Percentiles rank a stretch among this genome's conserved stretches.
Conservation (phyloP, 2,797 vertebrate genomes). For the Cryptoprocta ferox region DNA sequence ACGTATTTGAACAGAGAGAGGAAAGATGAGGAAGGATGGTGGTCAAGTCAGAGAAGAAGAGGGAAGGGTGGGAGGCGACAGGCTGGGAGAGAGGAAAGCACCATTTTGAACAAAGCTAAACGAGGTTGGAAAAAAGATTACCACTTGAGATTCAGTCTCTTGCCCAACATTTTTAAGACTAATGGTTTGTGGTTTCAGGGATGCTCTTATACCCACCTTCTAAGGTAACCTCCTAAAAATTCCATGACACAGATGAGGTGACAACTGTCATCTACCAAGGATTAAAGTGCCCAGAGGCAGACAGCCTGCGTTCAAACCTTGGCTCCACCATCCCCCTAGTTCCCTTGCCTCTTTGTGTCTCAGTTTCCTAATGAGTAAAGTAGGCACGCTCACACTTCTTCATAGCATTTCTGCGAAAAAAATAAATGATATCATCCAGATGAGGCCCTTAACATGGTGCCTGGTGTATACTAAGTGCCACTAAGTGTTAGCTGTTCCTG, state of each 20-base stretch:
- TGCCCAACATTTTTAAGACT: background rate
- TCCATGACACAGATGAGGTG: background rate
- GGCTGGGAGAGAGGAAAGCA: background rate
- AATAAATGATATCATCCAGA: background rate
- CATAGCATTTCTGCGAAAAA: background rate
- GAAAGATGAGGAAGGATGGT: rapidly evolving
- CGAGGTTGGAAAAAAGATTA: background rate
- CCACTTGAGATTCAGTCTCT: background rate
- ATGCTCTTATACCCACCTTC: background rate
- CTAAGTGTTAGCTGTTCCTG: background rate
- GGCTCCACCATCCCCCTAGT: background rate
- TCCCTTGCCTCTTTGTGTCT: background rate
- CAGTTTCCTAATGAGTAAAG: background rate
- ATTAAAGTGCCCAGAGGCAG: background rate
- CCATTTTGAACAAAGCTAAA: background rate
- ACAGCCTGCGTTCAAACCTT: background rate
- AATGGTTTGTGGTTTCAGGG: background rate
- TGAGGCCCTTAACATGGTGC: background rate
- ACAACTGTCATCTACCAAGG: background rate
- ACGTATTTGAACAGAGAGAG: background rate
- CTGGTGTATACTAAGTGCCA: background rate
- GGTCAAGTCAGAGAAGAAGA: background rate
- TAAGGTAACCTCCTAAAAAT: background rate
- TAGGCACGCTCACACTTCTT: background rate
- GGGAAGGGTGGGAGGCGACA: background rate